These are phyloP conservation scores for Spisula solida DNA, from an alignment of 2,888 invertebrate genomes.

Conservation along the genomic window DNA sequence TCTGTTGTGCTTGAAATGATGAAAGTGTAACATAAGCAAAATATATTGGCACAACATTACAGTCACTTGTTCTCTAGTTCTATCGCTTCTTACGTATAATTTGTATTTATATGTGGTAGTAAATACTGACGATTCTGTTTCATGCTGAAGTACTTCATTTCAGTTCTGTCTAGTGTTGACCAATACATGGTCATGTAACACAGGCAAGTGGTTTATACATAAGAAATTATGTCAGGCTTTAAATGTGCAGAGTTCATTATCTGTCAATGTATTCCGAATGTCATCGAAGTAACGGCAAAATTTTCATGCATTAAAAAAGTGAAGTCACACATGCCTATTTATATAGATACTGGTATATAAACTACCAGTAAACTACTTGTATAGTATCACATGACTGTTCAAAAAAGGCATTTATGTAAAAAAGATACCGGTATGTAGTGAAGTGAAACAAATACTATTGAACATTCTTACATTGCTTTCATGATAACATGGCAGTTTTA, in stretches of 20 bases:
- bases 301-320: neutral
- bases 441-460: no score
- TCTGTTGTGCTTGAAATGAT: neutral
- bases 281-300: neutral
- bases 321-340: no score
- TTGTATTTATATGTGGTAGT: neutral
- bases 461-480: no score
- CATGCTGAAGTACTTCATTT: neutral
- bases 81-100: neutral
- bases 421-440: no score
- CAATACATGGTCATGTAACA: neutral
- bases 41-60: neutral
- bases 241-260: neutral
- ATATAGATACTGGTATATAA: no score
- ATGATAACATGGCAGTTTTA: no score
- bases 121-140: neutral
- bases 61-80: neutral
- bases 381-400: no score
- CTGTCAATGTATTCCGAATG: neutral
- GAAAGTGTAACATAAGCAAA: neutral
- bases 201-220: neutral
- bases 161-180: neutral
- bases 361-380: no score
- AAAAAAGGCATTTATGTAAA: no score
- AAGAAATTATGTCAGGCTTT: neutral